phyloP scores from a whole-genome alignment of 2,888 invertebrate species.

The Drepanosiphum platanoidis region DNA sequence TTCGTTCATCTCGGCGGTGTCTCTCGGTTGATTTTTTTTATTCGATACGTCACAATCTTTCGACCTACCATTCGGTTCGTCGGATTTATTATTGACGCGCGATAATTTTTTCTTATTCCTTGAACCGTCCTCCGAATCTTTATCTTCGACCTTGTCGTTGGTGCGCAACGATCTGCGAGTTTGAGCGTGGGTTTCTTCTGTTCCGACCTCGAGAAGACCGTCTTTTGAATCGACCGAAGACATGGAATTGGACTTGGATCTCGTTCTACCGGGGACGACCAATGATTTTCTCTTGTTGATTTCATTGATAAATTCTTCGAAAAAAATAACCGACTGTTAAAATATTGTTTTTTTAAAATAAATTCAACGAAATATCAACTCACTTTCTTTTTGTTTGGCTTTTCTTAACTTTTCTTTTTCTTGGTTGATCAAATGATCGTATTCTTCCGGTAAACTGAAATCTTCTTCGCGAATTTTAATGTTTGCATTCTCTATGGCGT shows the following conservation, averaged over 20 bases:
- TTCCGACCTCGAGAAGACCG: not conserved
- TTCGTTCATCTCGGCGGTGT: slow-evolving; percentile 1
- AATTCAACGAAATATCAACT: not conserved
- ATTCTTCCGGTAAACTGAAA: slow-evolving; percentile 32
- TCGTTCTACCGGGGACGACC: not conserved
- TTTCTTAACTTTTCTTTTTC: not conserved
- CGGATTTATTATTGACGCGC: slow-evolving; percentile 15
- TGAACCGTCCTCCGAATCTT: slow-evolving; percentile 4
- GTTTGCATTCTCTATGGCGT: not conserved
- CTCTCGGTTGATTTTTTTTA: slow-evolving; percentile 28
- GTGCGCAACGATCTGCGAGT: slow-evolving; percentile 50
- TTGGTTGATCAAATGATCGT: not conserved
- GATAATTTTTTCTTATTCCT: not conserved
- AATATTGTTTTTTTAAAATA: not conserved
- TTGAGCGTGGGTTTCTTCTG: not conserved
- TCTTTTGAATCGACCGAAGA: slow-evolving; percentile 33
- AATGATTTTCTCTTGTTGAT: not conserved
- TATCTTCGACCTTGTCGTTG: slow-evolving; percentile 38
- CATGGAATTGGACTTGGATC: slow-evolving; percentile 17
- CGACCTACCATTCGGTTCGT: not conserved
- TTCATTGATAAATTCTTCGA: slow-evolving; percentile 12
- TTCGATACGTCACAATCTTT: slow-evolving; percentile 1
- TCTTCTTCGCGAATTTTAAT: not conserved
- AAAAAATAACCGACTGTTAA: not conserved
- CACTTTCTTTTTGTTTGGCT: not conserved